Evolutionary conservation across 1,140 invertebrate genomes (phyloP), one percentile per base, ranked within the genome.

Genomic region (Thereuonema tuberculata): DNA sequence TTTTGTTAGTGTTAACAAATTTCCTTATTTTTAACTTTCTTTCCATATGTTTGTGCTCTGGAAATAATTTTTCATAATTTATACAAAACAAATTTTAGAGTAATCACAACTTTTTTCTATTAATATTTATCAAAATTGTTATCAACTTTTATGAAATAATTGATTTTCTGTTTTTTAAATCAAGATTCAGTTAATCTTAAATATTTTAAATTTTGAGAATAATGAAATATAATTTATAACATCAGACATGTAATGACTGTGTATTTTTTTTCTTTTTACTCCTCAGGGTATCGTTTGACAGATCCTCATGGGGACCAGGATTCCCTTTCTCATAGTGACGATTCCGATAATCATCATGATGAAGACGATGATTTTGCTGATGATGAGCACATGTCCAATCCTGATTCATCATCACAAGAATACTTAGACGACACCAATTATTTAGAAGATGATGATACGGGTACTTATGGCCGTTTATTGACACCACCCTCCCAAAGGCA

Each of bases 321-420:
- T 69, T 76, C 80, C 23, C 70, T 85, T 5, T 66, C 65, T 25
- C 65, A 64, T 58, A 66, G 65, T 56, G 83, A 84, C 69, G 85
- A 80, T 64, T 76, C 81, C 1, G 85, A 87, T 71, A 83, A 81
- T 3, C 71, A 82, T 61, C 76, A 78, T 43, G 81, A 80, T 24
- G 69, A 72, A 61, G 69, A 71, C 37, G 81, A 83, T 73, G 80
- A 82, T 53, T 83, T 83, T 68, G 81, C 81, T 2, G 81, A 83
- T 63, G 81, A 83, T 61, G 81, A 83, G 68, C 80, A 76, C 2
- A 78, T 80, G 52, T 78, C 77, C 48, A 80, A 81, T 65, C 79
- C 68, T 27, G 70, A 80, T 66, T 80, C 79, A 2, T 80, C 78
- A 24, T 80, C 77, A 63, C 78, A 80, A 65, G 79, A 72, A 59